Evolutionary conservation across 2,888 invertebrate genomes (phyloP), one percentile per base, ranked within the genome.

Genomic region (Notocelia uddmanniana): DNA sequence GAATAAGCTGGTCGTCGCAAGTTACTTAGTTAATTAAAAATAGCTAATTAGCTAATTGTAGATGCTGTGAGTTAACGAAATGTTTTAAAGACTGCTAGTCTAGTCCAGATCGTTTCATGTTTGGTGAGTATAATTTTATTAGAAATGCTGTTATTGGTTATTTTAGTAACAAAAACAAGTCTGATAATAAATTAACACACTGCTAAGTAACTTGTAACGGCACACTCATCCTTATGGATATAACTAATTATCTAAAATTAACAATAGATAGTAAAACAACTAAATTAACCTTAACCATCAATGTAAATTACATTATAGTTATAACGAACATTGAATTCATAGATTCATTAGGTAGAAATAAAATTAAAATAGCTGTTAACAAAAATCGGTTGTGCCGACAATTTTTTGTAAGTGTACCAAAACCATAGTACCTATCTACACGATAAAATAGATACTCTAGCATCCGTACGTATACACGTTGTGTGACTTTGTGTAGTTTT

Each of bases 311-410:
- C 70, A 75, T 76, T 69, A 60, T 77, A 79, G 77, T 74, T 54
- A 60, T 70, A 72, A 75, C 74, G 74, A 69, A 72, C 78, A 80
- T 72, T 68, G 60, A 62, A 62, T 15, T 70, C 23, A 73, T 73
- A 68, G 74, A 73, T 76, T 76, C 66, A 72, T 66, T 75, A 75
- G 75, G 62, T 74, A 75, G 74, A 67, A 66, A 63, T 68, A 73
- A 62, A 72, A 69, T 68, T 73, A 74, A 74, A 77, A 78, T 81
- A 81, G 74, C 73, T 73, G 73, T 77, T 74, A 76, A 75, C 71
- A 75, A 81, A 81, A 82, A 79, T 87, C 73, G 88, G 88, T 89
- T 89, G 88, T 88, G 88, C 85, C 81, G 76, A 82, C 75, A 80
- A 75, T 77, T 79, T 83, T 82, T 81, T 73, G 82, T 82, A 82